Conservation (phyloP, 2,113 vertebrate species). For the Coregonus clupeaformis region DNA sequence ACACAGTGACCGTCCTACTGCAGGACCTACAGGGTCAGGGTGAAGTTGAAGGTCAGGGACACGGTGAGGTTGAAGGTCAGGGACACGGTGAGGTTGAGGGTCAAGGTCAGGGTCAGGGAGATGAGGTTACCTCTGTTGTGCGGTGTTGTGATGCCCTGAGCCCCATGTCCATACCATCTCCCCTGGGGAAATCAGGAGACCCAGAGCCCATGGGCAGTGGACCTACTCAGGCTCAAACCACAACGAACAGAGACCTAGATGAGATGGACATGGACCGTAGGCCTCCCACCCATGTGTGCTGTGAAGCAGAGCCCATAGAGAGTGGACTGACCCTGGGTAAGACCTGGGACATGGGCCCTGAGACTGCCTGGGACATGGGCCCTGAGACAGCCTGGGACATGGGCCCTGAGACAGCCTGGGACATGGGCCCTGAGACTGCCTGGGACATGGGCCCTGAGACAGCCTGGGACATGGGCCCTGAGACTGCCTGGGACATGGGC, state of each 20-base stretch:
- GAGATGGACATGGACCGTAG: slow-evolving; percentile 17
- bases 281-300: slow-evolving; percentile 6
- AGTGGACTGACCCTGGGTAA: slow-evolving; percentile 25
- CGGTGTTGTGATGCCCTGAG: slow-evolving; percentile 8
- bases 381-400: too few species aligned
- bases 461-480: too few species aligned
- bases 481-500: too few species aligned
- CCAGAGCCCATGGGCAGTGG: background rate
- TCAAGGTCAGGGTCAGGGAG: background rate
- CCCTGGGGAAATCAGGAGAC: background rate
- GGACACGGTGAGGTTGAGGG: too few species aligned
- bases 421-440: too few species aligned
- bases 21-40: slow-evolving; percentile 34
- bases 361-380: too few species aligned
- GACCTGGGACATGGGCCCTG: too few species aligned
- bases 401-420: too few species aligned
- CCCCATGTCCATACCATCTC: slow-evolving; percentile 49
- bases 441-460: background rate
- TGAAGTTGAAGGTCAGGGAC: too few species aligned
- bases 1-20: slow-evolving; percentile 22
- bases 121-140: slow-evolving; percentile 3
- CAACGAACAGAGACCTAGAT: background rate
- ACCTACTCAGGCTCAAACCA: background rate
- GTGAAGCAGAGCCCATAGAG: slow-evolving; percentile 1
- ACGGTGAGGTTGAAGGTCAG: too few species aligned